Base-by-base conservation (phyloP, 2,797 vertebrate species). In the Tapirus indicus region DNA sequence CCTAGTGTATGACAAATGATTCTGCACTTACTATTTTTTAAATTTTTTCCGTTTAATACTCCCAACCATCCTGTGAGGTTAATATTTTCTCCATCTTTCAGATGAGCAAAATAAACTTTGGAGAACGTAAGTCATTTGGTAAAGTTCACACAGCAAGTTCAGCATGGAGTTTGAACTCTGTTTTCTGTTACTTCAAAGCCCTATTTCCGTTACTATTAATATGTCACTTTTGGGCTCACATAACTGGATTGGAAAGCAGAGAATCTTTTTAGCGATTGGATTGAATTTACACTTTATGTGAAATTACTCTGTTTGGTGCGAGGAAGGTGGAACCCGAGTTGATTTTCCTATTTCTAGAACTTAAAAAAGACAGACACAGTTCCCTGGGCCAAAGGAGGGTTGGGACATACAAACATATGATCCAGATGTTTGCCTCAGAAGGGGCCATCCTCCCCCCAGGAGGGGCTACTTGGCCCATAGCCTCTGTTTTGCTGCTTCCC, bases 321-420 rank as follows among this genome's bases (percentile, higher is more conserved):
- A 66, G 21, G 49, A 94, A 96, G 35, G 41, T 82, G 2, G 54
- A 84, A 47, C 68, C 7, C 23, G 82, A 94, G 29, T 17, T 69
- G 38, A 27, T 58, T 83, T 96, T 94, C 72, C 23, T 56, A 79
- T 79, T 90, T 92, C 58, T 41, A 85, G 32, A 71, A 78, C 35
- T 58, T 54, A 38, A 87, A 95, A 75, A 13, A 84, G 17, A 32
- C 68, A 38, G 68, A 11, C 17, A 68, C 29, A 32, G 27, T 10
- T 38, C 20, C 29, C 18, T 41, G 25, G 41, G 41, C 29, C 52
- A 49, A 62, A 84, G 11, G 75, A 90, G 7, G 3, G 25, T 86
- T 78, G 47, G 78, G 66, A 75, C 27, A 93, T 23, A 84, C 16
- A 75, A 80, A 88, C 38, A 91, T 20, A n/a, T 4, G 68, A 38